Percentiles rank a stretch among this genome's conserved stretches.
phyloP scores from a whole-genome alignment of 2,888 invertebrate genomes.

The Pammene fasciana region DNA sequence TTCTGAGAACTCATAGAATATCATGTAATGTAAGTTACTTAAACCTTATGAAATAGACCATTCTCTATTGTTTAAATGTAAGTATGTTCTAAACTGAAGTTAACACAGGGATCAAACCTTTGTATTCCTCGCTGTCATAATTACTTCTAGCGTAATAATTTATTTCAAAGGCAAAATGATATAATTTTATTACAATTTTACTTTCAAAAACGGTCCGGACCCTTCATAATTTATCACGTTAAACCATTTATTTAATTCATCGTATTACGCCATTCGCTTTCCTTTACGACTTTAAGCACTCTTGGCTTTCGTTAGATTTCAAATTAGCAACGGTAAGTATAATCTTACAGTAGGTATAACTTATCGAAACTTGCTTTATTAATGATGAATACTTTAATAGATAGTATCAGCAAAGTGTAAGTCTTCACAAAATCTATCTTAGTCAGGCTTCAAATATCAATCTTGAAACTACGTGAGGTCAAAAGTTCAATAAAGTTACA shows the following conservation, averaged over 20 bases:
- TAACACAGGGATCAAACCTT: no score
- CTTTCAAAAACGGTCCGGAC: conserved; percentile 17
- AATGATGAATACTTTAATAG: not conserved
- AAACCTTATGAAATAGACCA: no score
- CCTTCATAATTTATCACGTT: conserved; percentile 26
- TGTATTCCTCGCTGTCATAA: not conserved
- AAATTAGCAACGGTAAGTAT: not conserved
- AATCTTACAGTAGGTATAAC: not conserved
- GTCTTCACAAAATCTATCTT: conserved; percentile 8
- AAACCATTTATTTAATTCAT: conserved; percentile 27
- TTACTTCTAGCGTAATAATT: not conserved
- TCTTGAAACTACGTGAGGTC: conserved; percentile 28
- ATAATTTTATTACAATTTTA: conserved; percentile 23
- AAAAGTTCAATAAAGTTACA: conserved; percentile 35
- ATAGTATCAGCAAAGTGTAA: conserved; percentile 14
- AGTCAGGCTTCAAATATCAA: conserved; percentile 27
- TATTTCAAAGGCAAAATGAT: conserved; percentile 10
- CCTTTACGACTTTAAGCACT: conserved; percentile 11
- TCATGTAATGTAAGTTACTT: no score
- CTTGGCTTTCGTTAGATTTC: not conserved
- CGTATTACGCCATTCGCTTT: conserved; percentile 11
- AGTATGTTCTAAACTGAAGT: no score
- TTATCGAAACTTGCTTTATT: conserved; percentile 2
- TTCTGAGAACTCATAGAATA: no score
- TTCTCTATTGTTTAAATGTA: no score